Conservation (phyloP, 2,113 vertebrate species). For the Paraplagusia blochii region DNA sequence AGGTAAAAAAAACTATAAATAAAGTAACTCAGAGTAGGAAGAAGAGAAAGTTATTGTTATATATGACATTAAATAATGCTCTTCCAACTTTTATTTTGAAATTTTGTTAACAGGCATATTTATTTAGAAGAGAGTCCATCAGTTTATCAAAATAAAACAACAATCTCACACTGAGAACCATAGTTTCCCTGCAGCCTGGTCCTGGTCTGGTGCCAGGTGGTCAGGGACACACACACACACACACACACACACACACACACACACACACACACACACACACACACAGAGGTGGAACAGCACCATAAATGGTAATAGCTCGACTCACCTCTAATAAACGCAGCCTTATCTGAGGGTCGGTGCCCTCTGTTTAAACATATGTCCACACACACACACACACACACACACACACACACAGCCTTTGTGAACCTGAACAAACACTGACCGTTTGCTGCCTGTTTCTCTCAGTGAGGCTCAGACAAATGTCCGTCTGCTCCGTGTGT, state of each 20-base stretch:
- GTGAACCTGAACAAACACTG: constrained; percentile 55
- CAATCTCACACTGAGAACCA: no score
- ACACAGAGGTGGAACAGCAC: constrained; percentile 56
- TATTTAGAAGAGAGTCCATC: no score
- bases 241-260: constrained; percentile 32
- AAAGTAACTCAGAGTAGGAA: no score
- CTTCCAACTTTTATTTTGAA: no score
- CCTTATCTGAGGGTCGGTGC: constrained; percentile 80
- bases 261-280: constrained; percentile 25
- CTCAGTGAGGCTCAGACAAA: constrained; percentile 28
- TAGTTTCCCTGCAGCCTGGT: no score
- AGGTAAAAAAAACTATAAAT: no score
- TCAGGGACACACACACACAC: constrained; percentile 3
- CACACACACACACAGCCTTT: constrained; percentile 11
- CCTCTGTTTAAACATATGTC: constrained; percentile 74
- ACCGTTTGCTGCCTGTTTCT: constrained; percentile 44
- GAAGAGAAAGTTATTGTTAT: no score
- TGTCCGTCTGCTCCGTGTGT: constrained; percentile 8
- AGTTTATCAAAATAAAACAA: no score
- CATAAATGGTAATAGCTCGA: constrained; percentile 72
- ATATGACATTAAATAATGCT: no score
- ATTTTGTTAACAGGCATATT: no score
- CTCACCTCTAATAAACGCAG: constrained; percentile 60
- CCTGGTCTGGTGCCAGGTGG: no score
- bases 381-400: constrained; percentile 7